Conservation (phyloP, 2,113 vertebrate species). For the Cyphomyrus discorhynchus region DNA sequence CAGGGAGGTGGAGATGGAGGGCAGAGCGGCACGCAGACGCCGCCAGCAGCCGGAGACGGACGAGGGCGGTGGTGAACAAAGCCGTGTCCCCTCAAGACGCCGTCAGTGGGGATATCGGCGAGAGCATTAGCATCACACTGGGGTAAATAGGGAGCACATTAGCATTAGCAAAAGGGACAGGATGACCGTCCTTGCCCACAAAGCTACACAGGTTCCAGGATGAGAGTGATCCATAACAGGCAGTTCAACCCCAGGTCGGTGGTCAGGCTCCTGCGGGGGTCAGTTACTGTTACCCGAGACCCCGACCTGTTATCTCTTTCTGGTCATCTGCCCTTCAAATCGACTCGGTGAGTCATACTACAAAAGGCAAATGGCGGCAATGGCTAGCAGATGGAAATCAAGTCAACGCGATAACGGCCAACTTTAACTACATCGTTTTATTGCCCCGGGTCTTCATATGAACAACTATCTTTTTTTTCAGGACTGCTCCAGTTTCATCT, state of each 20-base stretch:
- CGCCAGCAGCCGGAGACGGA: background rate
- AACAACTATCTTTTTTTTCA: background rate
- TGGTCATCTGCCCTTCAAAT: slow-evolving; percentile 1
- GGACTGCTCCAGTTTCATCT: background rate
- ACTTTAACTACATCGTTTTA: background rate
- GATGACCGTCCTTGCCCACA: background rate
- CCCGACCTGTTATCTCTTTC: background rate
- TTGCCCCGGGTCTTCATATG: background rate
- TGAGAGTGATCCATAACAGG: background rate
- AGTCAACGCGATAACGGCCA: background rate
- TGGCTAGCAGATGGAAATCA: background rate
- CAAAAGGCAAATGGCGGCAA: background rate
- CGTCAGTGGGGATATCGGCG: background rate
- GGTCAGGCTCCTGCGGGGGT: background rate
- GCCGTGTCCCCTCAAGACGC: background rate
- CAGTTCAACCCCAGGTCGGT: slow-evolving; percentile 9
- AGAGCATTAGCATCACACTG: background rate
- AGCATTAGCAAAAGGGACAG: background rate
- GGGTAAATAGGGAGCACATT: background rate
- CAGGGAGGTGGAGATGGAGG: background rate
- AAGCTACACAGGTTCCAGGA: background rate
- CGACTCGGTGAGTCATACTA: no score
- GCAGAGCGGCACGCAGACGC: background rate
- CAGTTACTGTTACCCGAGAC: background rate
- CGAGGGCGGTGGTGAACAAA: background rate